phyloP scores from a whole-genome alignment of 1,140 invertebrate species.

The Pemphigus obesinymphae region DNA sequence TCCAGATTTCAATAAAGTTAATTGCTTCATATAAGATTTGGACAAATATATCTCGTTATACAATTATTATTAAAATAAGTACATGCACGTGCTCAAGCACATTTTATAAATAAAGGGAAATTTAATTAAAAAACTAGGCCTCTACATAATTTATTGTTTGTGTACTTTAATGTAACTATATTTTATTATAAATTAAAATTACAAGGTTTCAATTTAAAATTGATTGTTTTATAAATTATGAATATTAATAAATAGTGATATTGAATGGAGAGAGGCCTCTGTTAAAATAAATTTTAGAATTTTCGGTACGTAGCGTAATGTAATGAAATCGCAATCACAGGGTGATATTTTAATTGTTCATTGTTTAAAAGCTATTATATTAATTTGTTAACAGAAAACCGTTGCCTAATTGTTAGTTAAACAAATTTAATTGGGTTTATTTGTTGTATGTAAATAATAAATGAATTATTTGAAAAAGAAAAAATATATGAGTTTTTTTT shows the following conservation, averaged over 20 bases:
- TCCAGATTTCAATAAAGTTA: conserved; percentile 10
- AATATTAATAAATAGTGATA: background rate
- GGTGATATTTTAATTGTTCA: conserved; percentile 30
- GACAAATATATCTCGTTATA: background rate
- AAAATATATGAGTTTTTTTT: background rate
- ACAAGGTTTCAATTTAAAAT: conserved; percentile 5
- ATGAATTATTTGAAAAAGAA: conserved; percentile 21
- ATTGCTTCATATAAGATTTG: conserved; percentile 8
- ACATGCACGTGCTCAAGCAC: background rate
- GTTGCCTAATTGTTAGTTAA: conserved; percentile 25
- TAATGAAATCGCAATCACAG: conserved; percentile 16
- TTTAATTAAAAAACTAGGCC: background rate
- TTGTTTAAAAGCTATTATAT: conserved; percentile 19
- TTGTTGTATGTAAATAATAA: conserved; percentile 40
- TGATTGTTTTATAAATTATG: background rate
- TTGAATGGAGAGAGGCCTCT: background rate
- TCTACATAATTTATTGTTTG: background rate
- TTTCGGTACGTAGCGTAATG: background rate
- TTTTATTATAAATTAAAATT: background rate
- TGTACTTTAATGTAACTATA: background rate
- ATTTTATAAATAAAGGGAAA: background rate
- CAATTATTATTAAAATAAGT: conserved; percentile 17
- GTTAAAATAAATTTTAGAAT: background rate
- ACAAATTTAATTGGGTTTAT: conserved; percentile 30
- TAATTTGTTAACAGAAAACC: conserved; percentile 11